Base-by-base conservation (phyloP, 2,113 vertebrate species). In the Emberiza fucata region DNA sequence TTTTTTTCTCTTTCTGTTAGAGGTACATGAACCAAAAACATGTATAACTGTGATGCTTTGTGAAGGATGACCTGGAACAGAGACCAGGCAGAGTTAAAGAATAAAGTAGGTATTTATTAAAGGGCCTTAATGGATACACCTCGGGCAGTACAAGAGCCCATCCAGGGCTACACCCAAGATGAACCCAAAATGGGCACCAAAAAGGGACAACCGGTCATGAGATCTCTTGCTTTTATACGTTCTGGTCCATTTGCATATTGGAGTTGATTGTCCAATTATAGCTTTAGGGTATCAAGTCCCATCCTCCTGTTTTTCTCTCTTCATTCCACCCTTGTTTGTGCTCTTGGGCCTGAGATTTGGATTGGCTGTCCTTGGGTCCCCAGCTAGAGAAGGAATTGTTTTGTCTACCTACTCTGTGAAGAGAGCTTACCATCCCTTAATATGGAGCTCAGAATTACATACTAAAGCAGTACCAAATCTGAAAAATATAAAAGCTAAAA, bases 161-260 rank as follows among this genome's bases (percentile, higher is more conserved):
- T 24, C 16, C 24, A 37, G 35, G 35, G 57, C 57, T 60, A 27
- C 35, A 37, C 35, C 57, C 57, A 60, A 27, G 24, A 39, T 39
- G 35, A 8, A 8, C 59, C 35, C 35, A 60, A 39, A 39, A 39
- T 60, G 59, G n/a, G 25, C n/a, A 35, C n/a, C 25, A 25, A 37
- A 59, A 57, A 59, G 23, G 23, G 57, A 25, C 1, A 1, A 12
- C 16, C 1, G 4, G 16, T 37, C 35, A 37, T 0, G 1, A 60
- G 35, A 24, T 39, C 59, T 60, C 24, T 25, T 10, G 25, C 10
- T 60, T 60, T 27, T 60, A 19, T 19, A 39, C 27, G 16, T 60
- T 27, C 14, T 37, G 57, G 24, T 39, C 35, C 11, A 39, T 60
- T 60, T 8, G 59, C 59, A 39, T 60, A 27, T 39, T 60, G 59